Percentiles rank a stretch among this genome's conserved stretches.
Evolutionary conservation across 53 echinoderm and acorn worm genomes (phyloP).

Genomic region (Crossaster papposus): DNA sequence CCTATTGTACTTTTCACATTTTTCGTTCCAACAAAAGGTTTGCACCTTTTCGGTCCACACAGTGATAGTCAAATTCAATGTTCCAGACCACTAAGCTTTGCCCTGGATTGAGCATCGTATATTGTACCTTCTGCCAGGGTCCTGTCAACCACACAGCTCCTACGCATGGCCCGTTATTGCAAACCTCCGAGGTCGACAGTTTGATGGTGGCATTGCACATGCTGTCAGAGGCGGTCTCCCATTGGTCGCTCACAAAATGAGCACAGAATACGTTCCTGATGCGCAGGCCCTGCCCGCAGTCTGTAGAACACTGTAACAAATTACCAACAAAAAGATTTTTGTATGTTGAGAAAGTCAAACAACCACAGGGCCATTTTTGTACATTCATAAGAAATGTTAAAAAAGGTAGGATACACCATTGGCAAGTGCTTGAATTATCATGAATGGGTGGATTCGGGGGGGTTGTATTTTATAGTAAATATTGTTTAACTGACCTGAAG

Average conservation of each 20-base stretch:
- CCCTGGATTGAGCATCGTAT: constrained; percentile 2
- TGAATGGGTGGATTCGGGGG: too few relatives aligned
- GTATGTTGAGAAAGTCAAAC: neutral
- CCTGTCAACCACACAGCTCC: constrained; percentile 77
- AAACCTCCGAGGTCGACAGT: constrained; percentile 54
- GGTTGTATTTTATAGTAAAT: too few relatives aligned
- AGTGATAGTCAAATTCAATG: neutral
- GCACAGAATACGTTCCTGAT: constrained; percentile 87
- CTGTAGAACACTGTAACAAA: constrained; percentile 77
- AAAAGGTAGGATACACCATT: too few relatives aligned
- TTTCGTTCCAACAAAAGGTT: too few relatives aligned
- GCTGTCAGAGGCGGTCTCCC: constrained; percentile 53
- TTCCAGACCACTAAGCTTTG: too few relatives aligned
- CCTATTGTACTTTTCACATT: too few relatives aligned
- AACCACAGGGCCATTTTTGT: neutral
- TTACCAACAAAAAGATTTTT: neutral
- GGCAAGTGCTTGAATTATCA: too few relatives aligned
- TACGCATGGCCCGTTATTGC: constrained; percentile 76
- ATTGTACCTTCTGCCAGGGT: constrained; percentile 73
- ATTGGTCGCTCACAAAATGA: constrained; percentile 30
- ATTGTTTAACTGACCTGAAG: too few relatives aligned
- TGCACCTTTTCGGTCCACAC: too few relatives aligned
- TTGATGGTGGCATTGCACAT: constrained; percentile 63
- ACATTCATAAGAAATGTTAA: too few relatives aligned
- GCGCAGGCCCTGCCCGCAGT: constrained; percentile 86